Conservation (phyloP, 2,113 vertebrate genomes). For the Myrmophylax atrothorax region DNA sequence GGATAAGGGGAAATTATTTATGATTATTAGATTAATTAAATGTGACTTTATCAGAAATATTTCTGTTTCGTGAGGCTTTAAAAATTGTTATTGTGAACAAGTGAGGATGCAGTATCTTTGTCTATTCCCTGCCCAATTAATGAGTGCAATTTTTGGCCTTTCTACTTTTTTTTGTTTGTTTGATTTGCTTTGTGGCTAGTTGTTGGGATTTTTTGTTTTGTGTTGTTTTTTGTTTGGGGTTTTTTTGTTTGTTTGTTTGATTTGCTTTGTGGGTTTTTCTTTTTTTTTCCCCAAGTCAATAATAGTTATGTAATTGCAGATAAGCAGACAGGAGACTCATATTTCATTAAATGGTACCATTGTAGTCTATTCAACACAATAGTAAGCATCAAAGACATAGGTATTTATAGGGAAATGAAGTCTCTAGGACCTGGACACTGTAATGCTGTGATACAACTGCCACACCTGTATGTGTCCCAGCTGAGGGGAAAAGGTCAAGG, state of each 20-base stretch:
- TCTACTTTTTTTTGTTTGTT: not conserved
- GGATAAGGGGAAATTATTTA: not conserved
- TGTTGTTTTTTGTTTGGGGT: no score
- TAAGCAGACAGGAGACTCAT: not conserved
- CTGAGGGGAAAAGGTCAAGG: constrained; percentile 2
- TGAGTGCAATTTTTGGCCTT: not conserved
- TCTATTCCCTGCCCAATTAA: not conserved
- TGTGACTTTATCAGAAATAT: not conserved
- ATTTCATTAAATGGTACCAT: not conserved
- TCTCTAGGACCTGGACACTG: not conserved
- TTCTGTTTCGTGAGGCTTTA: not conserved
- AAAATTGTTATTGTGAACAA: not conserved
- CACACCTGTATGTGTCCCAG: not conserved
- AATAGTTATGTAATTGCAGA: not conserved
- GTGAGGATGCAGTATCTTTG: not conserved
- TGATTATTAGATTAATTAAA: not conserved
- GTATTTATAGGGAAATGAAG: not conserved
- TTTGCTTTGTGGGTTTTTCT: no score
- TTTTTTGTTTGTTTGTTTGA: no score
- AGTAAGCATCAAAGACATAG: not conserved
- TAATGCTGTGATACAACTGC: not conserved
- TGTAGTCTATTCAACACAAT: not conserved
- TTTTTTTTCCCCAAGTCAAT: not conserved
- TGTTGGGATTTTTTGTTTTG: no score
- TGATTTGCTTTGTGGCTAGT: no score